These are phyloP conservation scores for Poeciliopsis infans DNA, from an alignment of 2,797 vertebrate species.

Conservation along the genomic window DNA sequence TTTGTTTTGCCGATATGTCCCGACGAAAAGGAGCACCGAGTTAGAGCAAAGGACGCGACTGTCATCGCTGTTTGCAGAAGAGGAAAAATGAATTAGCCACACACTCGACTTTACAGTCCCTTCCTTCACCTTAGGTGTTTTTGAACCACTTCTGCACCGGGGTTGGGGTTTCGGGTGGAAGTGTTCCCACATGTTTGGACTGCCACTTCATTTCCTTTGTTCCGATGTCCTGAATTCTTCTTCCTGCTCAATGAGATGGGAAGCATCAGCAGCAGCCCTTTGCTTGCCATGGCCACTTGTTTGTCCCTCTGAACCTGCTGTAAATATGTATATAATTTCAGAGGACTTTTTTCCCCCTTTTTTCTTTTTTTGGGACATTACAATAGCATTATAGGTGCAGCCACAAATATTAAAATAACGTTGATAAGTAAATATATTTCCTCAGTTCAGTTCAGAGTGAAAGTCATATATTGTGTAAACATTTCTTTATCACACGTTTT, in stretches of 20 bases:
- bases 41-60: constrained; percentile 27
- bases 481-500: neutral
- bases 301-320: constrained; percentile 33
- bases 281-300: constrained; percentile 13
- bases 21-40: constrained; percentile 42
- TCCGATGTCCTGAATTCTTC: constrained; percentile 20
- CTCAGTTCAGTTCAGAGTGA: neutral
- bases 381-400: constrained; percentile 27
- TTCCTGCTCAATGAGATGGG: constrained; percentile 17
- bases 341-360: constrained; percentile 12
- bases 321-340: constrained; percentile 43
- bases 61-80: constrained; percentile 40
- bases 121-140: constrained; percentile 34
- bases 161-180: constrained; percentile 1
- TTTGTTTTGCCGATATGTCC: constrained; percentile 67
- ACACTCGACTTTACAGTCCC: constrained; percentile 23
- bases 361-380: constrained; percentile 8
- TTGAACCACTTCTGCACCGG: constrained; percentile 21
- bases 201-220: constrained; percentile 24
- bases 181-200: constrained; percentile 24
- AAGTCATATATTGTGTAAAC: neutral
- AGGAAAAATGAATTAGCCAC: constrained; percentile 36
- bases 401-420: neutral
- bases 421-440: neutral
- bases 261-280: constrained; percentile 1